Conservation (phyloP, 2,888 invertebrate species). For the Chesias legatella region DNA sequence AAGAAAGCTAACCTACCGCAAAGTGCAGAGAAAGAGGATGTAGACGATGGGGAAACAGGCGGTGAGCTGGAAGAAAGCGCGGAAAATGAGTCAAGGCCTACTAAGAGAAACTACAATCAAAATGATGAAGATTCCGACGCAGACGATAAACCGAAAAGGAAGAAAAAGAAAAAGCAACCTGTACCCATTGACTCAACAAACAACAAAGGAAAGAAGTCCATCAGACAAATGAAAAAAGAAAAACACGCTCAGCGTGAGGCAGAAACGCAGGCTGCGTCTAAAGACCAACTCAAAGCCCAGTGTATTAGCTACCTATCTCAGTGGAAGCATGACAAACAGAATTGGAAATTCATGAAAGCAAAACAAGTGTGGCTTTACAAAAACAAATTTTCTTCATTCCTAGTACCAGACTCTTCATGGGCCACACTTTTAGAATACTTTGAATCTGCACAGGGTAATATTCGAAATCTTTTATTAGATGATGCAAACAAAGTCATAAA, state of each 20-base stretch:
- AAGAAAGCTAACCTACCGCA: constrained; percentile 17
- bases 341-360: constrained; percentile 91
- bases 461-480: constrained; percentile 81
- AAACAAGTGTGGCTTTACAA: constrained; percentile 88
- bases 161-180: constrained; percentile 56
- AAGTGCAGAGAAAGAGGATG: constrained; percentile 12
- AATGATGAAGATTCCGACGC: constrained; percentile 43
- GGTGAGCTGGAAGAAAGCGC: constrained; percentile 26
- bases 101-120: constrained; percentile 36
- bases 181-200: constrained; percentile 44
- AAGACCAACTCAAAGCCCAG: constrained; percentile 79
- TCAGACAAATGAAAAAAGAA: constrained; percentile 83
- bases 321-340: constrained; percentile 85
- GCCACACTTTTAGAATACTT: constrained; percentile 85
- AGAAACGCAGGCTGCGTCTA: constrained; percentile 73
- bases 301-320: constrained; percentile 84
- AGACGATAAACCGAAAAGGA: constrained; percentile 51
- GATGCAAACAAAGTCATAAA: constrained; percentile 84
- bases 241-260: constrained; percentile 80
- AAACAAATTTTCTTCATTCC: constrained; percentile 82
- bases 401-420: constrained; percentile 83
- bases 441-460: constrained; percentile 84
- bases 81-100: constrained; percentile 25
- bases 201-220: constrained; percentile 79
- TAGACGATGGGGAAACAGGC: constrained; percentile 24